Base-by-base conservation (phyloP, 2,888 invertebrate genomes). In the Argyra leucocephala region DNA sequence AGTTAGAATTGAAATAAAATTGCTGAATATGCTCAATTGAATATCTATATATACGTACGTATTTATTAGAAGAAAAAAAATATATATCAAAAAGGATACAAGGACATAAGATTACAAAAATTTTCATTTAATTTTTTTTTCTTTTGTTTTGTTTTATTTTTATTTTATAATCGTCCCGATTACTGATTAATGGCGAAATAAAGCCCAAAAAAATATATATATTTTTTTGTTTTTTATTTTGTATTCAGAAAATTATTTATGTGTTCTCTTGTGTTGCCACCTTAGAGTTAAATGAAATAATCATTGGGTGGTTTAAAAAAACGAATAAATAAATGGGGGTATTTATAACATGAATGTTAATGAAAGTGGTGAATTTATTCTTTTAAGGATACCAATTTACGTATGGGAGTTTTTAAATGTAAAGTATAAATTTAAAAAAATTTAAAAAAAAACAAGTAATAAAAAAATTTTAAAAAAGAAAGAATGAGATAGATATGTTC, bases 21-120 rank as follows among this genome's bases (percentile, higher is more conserved):
- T 48, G 48, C n/a, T 48, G 48, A 48, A 48, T 48, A 9, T 48
- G 48, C 48, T 18, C 3, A 48, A 48, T 18, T 48, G 18, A n/a
- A n/a, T 5, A 48, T 48, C 1, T 18, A 15, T 48, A 48, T 48
- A 48, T 48, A 18, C 4, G 48, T 48, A 48, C 18, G 48, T 12
- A 37, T 37, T 5, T 2, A 18, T 48, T 48, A 48, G 31, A 48
- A 48, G 12, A 31, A 31, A 26, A 26, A 26, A 26, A 26, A 26
- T 26, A 37, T 37, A 15, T 37, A 37, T 15, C 2, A 5, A 18
- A 18, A 48, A 5, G 18, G 18, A 18, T 5, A 18, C 18, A 48
- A 48, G 48, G 48, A 48, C n/a, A n/a, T n/a, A 48, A 48, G n/a
- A 48, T 48, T 48, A 48, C n/a, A 48, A 48, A 48, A 48, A 48